phyloP scores from a whole-genome alignment of 2,888 invertebrate species.

The Isotomurus palustris region DNA sequence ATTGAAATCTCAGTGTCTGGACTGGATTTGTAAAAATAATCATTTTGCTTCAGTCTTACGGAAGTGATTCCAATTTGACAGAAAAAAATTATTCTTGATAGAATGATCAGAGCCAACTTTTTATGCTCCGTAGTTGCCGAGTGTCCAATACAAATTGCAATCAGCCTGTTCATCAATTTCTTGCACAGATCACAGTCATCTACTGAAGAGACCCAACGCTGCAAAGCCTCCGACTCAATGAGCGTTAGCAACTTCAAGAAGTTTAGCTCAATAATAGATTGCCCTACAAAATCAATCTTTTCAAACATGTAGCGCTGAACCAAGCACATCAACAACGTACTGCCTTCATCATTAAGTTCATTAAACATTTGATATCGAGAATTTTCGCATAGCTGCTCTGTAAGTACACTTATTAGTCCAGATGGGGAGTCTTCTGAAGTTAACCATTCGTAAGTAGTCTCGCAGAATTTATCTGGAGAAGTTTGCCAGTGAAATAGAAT shows the following conservation, averaged over 20 bases:
- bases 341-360: too few species aligned
- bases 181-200: neutral
- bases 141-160: slow-evolving; percentile 16
- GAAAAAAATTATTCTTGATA: slow-evolving; percentile 22
- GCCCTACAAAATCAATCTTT: neutral
- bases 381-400: too few species aligned
- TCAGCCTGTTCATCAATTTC: slow-evolving; percentile 14
- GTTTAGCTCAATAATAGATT: slow-evolving; percentile 17
- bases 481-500: neutral
- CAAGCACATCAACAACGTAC: neutral
- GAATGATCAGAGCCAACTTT: slow-evolving; percentile 16
- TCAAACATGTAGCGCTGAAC: neutral
- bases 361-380: too few species aligned
- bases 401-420: too few species aligned
- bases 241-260: slow-evolving; percentile 25
- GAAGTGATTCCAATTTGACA: slow-evolving; percentile 3
- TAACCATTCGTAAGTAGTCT: neutral
- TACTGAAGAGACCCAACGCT: neutral
- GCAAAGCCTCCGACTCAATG: slow-evolving; percentile 5
- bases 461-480: neutral
- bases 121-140: slow-evolving; percentile 28
- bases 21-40: too few species aligned
- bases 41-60: too few species aligned
- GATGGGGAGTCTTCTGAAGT: too few species aligned
- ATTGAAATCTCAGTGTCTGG: too few species aligned